phyloP scores from a whole-genome alignment of 2,113 vertebrate genomes.

The Tenebrosternarchus preto region DNA sequence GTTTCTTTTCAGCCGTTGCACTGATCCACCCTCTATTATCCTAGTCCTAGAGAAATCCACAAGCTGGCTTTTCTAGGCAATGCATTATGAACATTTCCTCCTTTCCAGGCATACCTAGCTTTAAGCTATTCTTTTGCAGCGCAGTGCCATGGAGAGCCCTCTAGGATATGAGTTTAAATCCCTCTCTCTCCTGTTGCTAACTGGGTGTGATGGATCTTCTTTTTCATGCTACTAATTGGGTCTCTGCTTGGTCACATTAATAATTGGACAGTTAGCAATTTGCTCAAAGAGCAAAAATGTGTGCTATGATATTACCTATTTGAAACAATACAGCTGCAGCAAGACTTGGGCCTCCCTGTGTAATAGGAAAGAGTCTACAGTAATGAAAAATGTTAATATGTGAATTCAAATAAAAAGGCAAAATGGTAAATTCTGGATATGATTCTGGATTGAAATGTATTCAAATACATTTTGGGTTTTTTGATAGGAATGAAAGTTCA shows the following conservation, averaged over 20 bases:
- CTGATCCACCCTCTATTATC: no score
- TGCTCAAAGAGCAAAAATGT: not conserved
- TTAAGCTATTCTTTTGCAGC: not conserved
- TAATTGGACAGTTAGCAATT: conserved; percentile 2
- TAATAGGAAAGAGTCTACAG: not conserved
- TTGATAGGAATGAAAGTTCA: not conserved
- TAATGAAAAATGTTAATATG: not conserved
- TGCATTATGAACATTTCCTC: not conserved
- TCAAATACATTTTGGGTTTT: not conserved
- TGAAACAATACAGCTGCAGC: not conserved
- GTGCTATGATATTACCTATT: conserved; percentile 2
- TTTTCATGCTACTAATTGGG: conserved; percentile 26
- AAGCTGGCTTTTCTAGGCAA: not conserved
- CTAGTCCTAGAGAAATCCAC: no score
- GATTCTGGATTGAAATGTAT: not conserved
- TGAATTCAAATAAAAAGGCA: not conserved
- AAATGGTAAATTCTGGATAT: not conserved
- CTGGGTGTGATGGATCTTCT: not conserved
- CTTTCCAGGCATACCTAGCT: not conserved
- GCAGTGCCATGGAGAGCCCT: not conserved
- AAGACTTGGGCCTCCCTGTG: not conserved
- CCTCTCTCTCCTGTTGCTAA: conserved; percentile 20
- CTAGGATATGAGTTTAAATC: conserved; percentile 3
- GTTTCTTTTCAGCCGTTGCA: no score
- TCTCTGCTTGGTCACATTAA: conserved; percentile 4